These are phyloP conservation scores for Marcusenius ussheri DNA, from an alignment of 2,113 vertebrate species.

Conservation along the genomic window DNA sequence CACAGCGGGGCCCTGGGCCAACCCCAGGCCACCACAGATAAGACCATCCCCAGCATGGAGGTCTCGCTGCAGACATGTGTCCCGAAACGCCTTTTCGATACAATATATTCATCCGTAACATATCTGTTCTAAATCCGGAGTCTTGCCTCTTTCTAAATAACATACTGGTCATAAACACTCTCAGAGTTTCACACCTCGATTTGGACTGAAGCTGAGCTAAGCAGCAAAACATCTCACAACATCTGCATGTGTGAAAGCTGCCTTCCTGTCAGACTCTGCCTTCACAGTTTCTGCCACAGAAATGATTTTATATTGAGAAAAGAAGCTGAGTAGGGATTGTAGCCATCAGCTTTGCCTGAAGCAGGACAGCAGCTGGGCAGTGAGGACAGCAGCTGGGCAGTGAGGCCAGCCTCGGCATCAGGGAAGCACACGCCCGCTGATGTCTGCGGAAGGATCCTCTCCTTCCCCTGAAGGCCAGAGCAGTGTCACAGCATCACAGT, in stretches of 20 bases:
- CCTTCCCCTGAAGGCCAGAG: background rate
- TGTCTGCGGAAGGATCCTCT: background rate
- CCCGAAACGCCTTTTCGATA: background rate
- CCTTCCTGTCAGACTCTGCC: background rate
- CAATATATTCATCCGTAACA: background rate
- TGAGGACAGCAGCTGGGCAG: background rate
- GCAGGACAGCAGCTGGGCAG: background rate
- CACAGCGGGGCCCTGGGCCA: background rate
- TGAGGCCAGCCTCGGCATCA: background rate
- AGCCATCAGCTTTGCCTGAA: background rate
- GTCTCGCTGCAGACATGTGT: background rate
- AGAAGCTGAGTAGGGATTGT: background rate
- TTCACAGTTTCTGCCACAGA: background rate
- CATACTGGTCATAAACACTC: background rate
- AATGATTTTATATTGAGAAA: background rate
- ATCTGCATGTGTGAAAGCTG: background rate
- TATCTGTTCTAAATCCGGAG: background rate
- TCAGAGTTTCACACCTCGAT: background rate
- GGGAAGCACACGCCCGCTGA: background rate
- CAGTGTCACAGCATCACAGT: background rate
- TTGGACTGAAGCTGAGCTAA: background rate
- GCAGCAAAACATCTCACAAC: background rate
- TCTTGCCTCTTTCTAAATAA: background rate
- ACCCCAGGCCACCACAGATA: background rate
- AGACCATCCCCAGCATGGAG: background rate